A percentile compares a stretch with the other conserved stretches of the same genome.
These are phyloP conservation scores for Ranitomeya imitator DNA, from an alignment of 2,113 vertebrate species.

Conservation along the genomic window DNA sequence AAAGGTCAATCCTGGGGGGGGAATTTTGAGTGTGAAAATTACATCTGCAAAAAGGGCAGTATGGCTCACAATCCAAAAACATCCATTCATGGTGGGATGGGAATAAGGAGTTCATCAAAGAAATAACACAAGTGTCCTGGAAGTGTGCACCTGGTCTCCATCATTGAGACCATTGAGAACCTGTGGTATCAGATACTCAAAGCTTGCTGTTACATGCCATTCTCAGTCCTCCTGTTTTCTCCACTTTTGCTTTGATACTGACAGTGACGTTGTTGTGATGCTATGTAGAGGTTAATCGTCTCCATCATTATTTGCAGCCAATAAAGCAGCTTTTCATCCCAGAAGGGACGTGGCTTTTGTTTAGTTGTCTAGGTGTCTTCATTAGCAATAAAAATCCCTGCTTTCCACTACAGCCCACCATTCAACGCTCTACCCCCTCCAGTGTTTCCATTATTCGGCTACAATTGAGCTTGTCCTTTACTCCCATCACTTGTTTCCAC, in stretches of 20 bases:
- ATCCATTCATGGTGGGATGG: too few species aligned
- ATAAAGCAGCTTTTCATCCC: background rate
- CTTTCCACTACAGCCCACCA: background rate
- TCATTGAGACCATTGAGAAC: background rate
- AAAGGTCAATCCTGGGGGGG: too few species aligned
- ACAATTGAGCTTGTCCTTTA: conserved; percentile 2
- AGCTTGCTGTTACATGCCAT: background rate
- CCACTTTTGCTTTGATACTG: background rate
- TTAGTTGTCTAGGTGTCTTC: conserved; percentile 10
- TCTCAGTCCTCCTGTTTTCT: background rate
- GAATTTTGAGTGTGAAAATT: too few species aligned
- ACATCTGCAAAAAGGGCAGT: too few species aligned
- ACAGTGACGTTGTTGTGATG: background rate
- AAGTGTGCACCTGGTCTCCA: background rate
- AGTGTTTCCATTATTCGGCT: conserved; percentile 23
- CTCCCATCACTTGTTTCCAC: background rate
- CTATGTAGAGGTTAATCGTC: background rate
- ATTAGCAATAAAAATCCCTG: conserved; percentile 28
- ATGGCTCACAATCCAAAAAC: too few species aligned
- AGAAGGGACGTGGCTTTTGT: background rate
- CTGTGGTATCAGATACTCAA: background rate
- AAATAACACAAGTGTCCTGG: too few species aligned
- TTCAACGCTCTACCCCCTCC: background rate
- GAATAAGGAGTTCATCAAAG: too few species aligned
- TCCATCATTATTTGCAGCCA: background rate